Conservation (phyloP, 2,888 invertebrate genomes). For the Cheilosia soror region DNA sequence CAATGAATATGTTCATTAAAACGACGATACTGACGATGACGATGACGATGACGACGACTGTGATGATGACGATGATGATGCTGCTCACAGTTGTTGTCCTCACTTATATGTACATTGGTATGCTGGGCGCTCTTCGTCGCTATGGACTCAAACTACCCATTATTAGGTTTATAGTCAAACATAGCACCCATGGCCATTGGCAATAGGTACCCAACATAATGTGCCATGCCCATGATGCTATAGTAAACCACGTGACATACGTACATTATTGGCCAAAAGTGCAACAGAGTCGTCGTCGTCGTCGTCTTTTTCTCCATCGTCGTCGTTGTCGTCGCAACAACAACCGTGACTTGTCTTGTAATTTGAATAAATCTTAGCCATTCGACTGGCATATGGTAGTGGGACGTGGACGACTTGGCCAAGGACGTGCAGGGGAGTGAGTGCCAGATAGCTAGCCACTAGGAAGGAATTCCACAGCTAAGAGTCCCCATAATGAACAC, state of each 20-base stretch:
- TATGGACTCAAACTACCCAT: conserved; percentile 45
- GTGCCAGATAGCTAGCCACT: conserved; percentile 17
- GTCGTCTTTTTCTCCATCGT: background rate
- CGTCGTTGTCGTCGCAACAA: conserved; percentile 47
- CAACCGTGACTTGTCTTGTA: conserved; percentile 75
- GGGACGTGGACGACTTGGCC: conserved; percentile 64
- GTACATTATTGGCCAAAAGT: conserved; percentile 70
- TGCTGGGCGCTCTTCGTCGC: conserved; percentile 47
- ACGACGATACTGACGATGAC: conserved; percentile 42
- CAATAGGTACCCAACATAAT: conserved; percentile 56
- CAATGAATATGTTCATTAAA: conserved; percentile 73
- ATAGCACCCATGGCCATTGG: conserved; percentile 66
- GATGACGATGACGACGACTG: conserved; percentile 21
- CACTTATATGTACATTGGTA: conserved; percentile 62
- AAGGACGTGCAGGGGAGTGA: conserved; percentile 63
- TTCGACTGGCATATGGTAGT: conserved; percentile 48
- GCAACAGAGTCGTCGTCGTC: conserved; percentile 35
- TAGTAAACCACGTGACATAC: conserved; percentile 72
- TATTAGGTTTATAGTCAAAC: conserved; percentile 65
- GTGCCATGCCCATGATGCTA: conserved; percentile 71
- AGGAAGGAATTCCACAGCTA: conserved; percentile 62
- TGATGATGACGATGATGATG: conserved; percentile 33
- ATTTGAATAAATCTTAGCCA: conserved; percentile 76
- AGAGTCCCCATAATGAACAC: conserved; percentile 72
- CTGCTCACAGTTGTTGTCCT: conserved; percentile 38